Conservation (phyloP, 1,140 invertebrate species). For the Cotesia typhae region DNA sequence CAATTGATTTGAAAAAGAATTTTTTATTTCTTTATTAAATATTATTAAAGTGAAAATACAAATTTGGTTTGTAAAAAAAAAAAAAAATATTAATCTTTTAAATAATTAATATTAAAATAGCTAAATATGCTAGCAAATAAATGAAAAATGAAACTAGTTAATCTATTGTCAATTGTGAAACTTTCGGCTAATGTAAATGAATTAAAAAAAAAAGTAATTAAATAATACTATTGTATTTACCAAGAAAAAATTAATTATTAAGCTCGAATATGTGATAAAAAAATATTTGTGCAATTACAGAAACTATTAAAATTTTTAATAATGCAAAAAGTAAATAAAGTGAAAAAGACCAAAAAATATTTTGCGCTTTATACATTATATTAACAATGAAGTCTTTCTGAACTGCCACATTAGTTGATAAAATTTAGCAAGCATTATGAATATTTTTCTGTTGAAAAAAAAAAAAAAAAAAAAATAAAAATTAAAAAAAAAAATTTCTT, state of each 20-base stretch:
- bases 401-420: conserved; percentile 39
- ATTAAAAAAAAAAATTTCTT: background rate
- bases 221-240: conserved; percentile 29
- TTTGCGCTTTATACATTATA: conserved; percentile 8
- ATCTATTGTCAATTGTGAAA: conserved; percentile 42
- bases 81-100: background rate
- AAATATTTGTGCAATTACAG: conserved; percentile 3
- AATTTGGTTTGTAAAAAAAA: background rate
- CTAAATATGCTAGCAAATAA: conserved; percentile 20
- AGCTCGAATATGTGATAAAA: background rate
- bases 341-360: conserved; percentile 8
- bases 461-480: background rate
- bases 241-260: background rate
- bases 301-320: conserved; percentile 2
- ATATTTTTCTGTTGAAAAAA: too few relatives aligned
- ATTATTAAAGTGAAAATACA: too few relatives aligned
- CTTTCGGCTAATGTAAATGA: conserved; percentile 23
- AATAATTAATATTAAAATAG: conserved; percentile 2
- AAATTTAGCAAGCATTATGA: background rate
- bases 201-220: conserved; percentile 22
- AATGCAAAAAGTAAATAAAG: conserved; percentile 2
- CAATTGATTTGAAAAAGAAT: background rate
- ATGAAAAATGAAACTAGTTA: conserved; percentile 25
- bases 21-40: too few relatives aligned
- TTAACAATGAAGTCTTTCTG: conserved; percentile 40